Percentiles rank a stretch among this genome's conserved stretches.
phyloP scores from a whole-genome alignment of 2,797 vertebrate genomes.

The Erithacus rubecula region DNA sequence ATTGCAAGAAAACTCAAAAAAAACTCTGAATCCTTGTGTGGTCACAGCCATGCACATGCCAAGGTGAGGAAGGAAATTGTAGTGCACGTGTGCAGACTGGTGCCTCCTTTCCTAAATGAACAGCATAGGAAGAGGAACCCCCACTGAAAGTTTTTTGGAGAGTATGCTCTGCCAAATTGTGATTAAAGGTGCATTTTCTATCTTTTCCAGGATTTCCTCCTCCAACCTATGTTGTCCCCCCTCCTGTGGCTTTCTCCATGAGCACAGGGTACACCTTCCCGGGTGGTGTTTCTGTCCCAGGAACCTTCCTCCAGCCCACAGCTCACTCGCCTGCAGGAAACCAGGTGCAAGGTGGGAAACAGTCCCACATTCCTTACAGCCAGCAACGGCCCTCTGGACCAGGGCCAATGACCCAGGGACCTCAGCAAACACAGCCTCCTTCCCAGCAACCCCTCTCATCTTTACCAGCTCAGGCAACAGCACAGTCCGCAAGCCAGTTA shows the following conservation, averaged over 20 bases:
- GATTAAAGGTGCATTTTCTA: not conserved
- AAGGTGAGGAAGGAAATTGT: not conserved
- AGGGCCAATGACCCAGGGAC: conserved; percentile 82
- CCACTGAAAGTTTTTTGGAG: not conserved
- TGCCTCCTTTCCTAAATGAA: not conserved
- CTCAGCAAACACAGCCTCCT: conserved; percentile 80
- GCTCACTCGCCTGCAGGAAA: conserved; percentile 86
- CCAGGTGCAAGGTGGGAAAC: conserved; percentile 90
- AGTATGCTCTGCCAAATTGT: not conserved
- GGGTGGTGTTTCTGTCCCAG: conserved; percentile 89
- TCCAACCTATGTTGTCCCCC: conserved; percentile 91
- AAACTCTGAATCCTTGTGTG: not conserved
- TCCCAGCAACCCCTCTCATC: conserved; percentile 83
- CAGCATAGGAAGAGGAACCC: not conserved
- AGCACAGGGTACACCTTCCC: conserved; percentile 94
- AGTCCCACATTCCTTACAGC: conserved; percentile 98
- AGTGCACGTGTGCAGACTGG: not conserved
- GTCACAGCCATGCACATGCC: not conserved
- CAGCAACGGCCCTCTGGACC: conserved; percentile 95
- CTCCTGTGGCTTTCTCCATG: conserved; percentile 93
- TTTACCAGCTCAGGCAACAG: conserved; percentile 79
- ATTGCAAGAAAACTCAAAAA: not conserved
- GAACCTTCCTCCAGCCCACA: conserved; percentile 89
- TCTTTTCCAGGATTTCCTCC: conserved; percentile 89
- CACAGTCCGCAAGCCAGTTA: conserved; percentile 83